Conservation (phyloP, 2,113 vertebrate species). For the Erpornis zantholeuca region DNA sequence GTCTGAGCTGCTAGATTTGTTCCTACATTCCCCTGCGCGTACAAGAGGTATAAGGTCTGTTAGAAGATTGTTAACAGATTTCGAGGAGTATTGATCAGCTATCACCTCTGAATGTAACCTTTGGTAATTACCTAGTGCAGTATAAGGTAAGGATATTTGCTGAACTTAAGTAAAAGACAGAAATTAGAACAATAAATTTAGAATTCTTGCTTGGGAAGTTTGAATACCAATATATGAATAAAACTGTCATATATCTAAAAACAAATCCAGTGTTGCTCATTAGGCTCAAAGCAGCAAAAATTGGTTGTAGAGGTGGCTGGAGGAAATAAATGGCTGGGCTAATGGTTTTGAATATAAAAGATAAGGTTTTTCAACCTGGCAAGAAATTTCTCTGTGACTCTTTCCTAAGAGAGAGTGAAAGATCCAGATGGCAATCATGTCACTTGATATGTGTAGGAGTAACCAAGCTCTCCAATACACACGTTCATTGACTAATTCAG, state of each 20-base stretch:
- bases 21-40: neutral
- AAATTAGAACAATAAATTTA: neutral
- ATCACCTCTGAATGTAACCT: neutral
- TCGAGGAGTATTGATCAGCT: neutral
- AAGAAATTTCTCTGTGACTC: neutral
- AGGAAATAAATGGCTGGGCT: neutral
- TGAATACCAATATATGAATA: neutral
- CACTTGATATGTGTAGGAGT: neutral
- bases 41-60: neutral
- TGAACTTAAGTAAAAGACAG: neutral
- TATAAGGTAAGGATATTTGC: neutral
- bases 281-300: neutral
- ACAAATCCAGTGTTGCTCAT: neutral
- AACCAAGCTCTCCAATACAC: neutral
- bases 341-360: neutral
- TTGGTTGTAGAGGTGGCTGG: neutral
- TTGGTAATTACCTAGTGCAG: neutral
- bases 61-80: neutral
- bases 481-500: neutral
- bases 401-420: neutral
- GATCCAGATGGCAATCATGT: neutral
- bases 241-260: neutral
- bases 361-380: neutral
- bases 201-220: neutral
- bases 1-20: neutral